phyloP scores from a whole-genome alignment of 2,113 vertebrate genomes.

The Ginglymostoma cirratum region DNA sequence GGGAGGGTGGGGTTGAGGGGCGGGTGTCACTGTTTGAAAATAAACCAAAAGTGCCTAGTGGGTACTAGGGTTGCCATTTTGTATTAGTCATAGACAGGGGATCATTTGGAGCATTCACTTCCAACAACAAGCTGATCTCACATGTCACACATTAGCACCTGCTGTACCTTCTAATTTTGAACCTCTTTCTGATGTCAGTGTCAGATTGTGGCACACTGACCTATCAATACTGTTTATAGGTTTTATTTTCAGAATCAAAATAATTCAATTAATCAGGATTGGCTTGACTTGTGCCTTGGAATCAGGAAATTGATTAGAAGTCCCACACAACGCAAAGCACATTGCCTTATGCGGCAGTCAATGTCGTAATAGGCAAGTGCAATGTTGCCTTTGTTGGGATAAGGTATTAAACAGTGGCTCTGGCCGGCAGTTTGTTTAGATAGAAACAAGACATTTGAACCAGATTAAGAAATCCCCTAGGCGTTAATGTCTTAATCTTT shows the following conservation, averaged over 20 bases:
- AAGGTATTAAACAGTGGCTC: background rate
- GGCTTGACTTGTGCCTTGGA: background rate
- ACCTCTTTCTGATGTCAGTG: background rate
- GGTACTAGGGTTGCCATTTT: background rate
- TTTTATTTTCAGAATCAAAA: background rate
- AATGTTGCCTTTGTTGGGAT: background rate
- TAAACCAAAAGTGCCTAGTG: background rate
- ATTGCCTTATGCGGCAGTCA: background rate
- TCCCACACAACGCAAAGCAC: background rate
- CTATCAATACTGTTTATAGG: background rate
- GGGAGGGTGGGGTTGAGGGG: background rate
- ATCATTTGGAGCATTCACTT: background rate
- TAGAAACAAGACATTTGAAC: background rate
- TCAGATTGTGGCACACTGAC: background rate
- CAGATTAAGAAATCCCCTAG: background rate
- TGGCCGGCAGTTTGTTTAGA: background rate
- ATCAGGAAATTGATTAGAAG: background rate
- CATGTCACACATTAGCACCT: background rate
- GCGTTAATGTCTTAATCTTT: background rate
- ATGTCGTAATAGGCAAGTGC: background rate
- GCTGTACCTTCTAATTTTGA: background rate
- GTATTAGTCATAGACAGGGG: background rate
- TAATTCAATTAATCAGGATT: background rate
- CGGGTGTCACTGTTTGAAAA: background rate
- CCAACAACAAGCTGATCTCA: background rate